phyloP scores from a whole-genome alignment of 2,888 invertebrate species.

The Himalopsyche tibetana region DNA sequence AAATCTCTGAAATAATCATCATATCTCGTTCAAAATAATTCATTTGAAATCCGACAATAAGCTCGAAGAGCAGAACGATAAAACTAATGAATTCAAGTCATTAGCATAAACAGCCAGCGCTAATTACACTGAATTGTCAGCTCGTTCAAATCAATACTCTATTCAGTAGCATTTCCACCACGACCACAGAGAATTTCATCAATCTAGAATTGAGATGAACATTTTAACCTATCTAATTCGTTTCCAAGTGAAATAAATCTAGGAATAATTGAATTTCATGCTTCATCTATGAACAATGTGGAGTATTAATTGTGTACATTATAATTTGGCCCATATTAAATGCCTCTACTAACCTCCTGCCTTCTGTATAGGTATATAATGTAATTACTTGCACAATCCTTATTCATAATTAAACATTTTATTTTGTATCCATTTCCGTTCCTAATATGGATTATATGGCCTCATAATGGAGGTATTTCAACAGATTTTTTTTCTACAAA shows the following conservation, averaged over 20 bases:
- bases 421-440: too few species aligned
- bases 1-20: not conserved
- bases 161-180: constrained; percentile 24
- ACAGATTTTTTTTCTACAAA: too few species aligned
- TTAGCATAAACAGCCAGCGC: constrained; percentile 42
- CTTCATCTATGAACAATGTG: too few species aligned
- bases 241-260: not conserved
- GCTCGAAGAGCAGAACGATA: not conserved
- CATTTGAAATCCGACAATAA: constrained; percentile 34
- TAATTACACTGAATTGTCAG: constrained; percentile 41
- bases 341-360: too few species aligned
- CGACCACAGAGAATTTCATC: not conserved
- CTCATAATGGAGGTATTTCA: too few species aligned
- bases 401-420: too few species aligned
- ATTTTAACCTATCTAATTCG: not conserved
- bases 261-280: too few species aligned
- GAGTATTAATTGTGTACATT: too few species aligned
- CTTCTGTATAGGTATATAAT: too few species aligned
- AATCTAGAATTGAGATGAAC: not conserved
- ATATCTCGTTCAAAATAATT: not conserved
- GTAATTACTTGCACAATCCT: too few species aligned
- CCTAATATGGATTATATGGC: too few species aligned
- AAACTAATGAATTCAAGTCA: constrained; percentile 40
- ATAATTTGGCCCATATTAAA: too few species aligned
- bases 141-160: constrained; percentile 38